A percentile compares a stretch with the other conserved stretches of the same genome.
Conservation (phyloP, 1,140 invertebrate genomes). For the Papilio polytes region DNA sequence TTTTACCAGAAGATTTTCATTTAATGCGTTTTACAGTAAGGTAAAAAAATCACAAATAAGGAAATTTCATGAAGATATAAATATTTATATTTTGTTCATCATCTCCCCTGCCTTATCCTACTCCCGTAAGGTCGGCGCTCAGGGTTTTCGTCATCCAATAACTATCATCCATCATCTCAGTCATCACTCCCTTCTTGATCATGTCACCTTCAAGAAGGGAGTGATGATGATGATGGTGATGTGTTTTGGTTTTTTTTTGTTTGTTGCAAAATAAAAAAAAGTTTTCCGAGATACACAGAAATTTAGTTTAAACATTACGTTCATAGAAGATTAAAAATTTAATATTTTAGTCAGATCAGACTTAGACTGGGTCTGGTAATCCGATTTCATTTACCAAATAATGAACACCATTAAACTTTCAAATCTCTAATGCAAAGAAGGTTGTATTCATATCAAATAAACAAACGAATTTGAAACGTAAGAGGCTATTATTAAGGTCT, state of each 20-base stretch:
- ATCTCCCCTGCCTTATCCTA: no score
- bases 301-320: conserved; percentile 42
- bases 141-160: no score
- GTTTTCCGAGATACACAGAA: not conserved
- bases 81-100: no score
- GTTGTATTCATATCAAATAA: conserved; percentile 35
- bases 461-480: conserved; percentile 41
- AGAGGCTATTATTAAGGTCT: conserved; percentile 39
- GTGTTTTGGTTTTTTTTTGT: no score
- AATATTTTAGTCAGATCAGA: conserved; percentile 56
- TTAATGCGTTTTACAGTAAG: not conserved
- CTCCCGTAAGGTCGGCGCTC: no score
- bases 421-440: conserved; percentile 40
- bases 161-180: no score
- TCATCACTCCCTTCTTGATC: no score
- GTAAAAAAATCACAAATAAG: not conserved
- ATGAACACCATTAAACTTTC: conserved; percentile 65
- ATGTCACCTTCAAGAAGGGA: no score
- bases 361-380: conserved; percentile 63
- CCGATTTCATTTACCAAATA: conserved; percentile 67
- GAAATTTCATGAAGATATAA: not conserved
- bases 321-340: conserved; percentile 58
- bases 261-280: conserved; percentile 5
- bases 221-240: no score
- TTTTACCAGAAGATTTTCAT: not conserved